These are phyloP conservation scores for Aplysia californica DNA, from an alignment of 1,140 invertebrate species.

Conservation along the genomic window DNA sequence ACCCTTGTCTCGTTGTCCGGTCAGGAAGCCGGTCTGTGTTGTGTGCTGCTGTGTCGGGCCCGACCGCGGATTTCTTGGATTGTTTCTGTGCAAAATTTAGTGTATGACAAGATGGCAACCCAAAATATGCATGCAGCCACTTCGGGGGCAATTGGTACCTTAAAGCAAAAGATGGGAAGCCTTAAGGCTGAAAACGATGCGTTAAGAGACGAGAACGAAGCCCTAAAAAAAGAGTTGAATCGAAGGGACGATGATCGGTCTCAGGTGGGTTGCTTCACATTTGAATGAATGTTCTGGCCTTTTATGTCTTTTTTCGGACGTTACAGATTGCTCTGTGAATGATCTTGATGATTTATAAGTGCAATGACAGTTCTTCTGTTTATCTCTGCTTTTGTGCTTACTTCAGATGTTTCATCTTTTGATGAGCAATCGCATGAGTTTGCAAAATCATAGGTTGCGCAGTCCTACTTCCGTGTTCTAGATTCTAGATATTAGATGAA, in stretches of 20 bases:
- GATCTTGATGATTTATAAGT: too few relatives aligned
- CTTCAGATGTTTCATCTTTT: too few relatives aligned
- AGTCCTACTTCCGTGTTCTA: too few relatives aligned
- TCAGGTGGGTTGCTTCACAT: too few relatives aligned
- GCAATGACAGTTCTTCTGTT: not conserved
- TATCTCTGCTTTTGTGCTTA: not conserved
- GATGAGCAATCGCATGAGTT: too few relatives aligned
- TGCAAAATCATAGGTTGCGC: too few relatives aligned
- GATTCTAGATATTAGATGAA: too few relatives aligned
- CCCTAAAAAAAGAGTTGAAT: slow-evolving; percentile 32
- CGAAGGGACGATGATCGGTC: not conserved
- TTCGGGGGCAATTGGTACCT: slow-evolving; percentile 68
- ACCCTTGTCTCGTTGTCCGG: not conserved
- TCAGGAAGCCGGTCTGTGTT: slow-evolving; percentile 20
- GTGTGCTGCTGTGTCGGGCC: not conserved
- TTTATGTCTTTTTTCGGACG: too few relatives aligned
- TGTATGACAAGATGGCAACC: slow-evolving; percentile 15
- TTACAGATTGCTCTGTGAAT: too few relatives aligned
- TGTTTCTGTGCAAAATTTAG: too few relatives aligned
- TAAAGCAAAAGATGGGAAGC: slow-evolving; percentile 99
- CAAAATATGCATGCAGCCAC: slow-evolving; percentile 28
- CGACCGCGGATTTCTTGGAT: not conserved
- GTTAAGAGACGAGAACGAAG: slow-evolving; percentile 81
- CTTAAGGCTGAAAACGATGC: slow-evolving; percentile 98
- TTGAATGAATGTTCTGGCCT: too few relatives aligned